Conservation (phyloP, 1,140 invertebrate species). For the Platorchestia sp. region DNA sequence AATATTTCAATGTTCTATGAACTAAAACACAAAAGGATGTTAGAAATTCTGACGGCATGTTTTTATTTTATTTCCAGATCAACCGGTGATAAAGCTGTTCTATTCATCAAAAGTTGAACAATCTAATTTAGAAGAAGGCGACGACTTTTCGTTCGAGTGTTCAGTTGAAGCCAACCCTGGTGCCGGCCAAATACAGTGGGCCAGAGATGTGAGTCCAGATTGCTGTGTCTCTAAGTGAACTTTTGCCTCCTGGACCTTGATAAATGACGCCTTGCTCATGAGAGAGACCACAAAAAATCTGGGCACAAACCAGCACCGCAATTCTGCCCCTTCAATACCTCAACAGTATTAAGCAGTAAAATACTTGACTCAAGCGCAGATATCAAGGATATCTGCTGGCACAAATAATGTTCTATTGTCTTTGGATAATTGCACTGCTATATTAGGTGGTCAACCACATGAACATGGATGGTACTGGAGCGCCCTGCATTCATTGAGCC, state of each 20-base stretch:
- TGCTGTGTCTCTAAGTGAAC: conserved; percentile 26
- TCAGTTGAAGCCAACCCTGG: conserved; percentile 35
- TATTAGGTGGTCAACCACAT: neutral
- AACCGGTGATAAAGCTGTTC: conserved; percentile 17
- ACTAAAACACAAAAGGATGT: neutral
- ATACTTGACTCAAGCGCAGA: neutral
- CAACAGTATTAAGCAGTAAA: neutral
- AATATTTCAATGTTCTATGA: no score
- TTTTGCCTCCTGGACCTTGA: conserved; percentile 29
- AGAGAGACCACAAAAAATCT: neutral
- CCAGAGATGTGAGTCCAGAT: conserved; percentile 57
- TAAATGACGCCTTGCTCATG: conserved; percentile 27
- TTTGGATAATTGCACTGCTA: neutral
- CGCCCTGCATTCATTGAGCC: neutral
- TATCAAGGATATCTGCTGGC: neutral
- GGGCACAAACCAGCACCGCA: neutral
- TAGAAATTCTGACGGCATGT: neutral
- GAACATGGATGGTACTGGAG: neutral
- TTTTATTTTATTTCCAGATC: conserved; percentile 2
- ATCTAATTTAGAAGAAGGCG: conserved; percentile 54
- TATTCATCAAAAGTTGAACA: conserved; percentile 31
- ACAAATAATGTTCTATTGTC: neutral
- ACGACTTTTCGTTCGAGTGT: conserved; percentile 57
- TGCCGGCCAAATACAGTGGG: conserved; percentile 52
- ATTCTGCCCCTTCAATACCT: neutral